Base-by-base conservation (phyloP, 1,140 invertebrate genomes). In the Apolygus lucorum region DNA sequence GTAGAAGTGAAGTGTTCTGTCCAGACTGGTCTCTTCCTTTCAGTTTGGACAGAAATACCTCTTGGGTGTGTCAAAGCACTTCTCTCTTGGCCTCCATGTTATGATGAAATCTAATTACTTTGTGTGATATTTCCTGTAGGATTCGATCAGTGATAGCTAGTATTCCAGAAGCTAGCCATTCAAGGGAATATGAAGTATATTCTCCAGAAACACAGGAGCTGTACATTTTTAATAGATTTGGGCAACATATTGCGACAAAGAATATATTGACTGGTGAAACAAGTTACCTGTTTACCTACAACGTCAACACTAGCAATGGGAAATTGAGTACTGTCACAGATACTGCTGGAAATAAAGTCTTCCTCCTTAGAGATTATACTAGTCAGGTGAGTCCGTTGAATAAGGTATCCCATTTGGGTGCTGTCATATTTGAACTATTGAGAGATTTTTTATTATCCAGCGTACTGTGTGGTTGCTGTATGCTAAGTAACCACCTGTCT, bases 211-310 rank as follows among this genome's bases (percentile, higher is more conserved):
- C 92, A 0, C 93, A 97, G 78, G 94, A 98, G 79, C 89, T 95
- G 62, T 98, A 96, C 76, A 88, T 96, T 13, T 98, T 98, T 78
- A 98, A 98, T 76, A 83, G 93, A 73, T 96, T 96, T 76, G 96
- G 95, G 0, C 94, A 97, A 78, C 95, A 98, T 75, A 87, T 93
- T 1, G 87, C 89, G 29, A 98, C 95, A 0, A 90, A 89, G 71
- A 96, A 96, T 77, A 95, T 97, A 69, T 81, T 96, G 1, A 98
- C 94, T 0, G 91, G 92, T 0, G 91, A 95, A 78, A 92, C 88
- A 0, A 88, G 91, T 68, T 98, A 96, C 76, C 85, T 90, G 1
- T 98, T 98, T 76, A 90, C 92, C 0, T 98, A 98, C 78, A 97
- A 95, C 73, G 93, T 97, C 0, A 96, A 96, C 76, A 97, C 95